Percentiles rank a stretch among this genome's conserved stretches.
Evolutionary conservation across 2,113 vertebrate genomes (phyloP).

Genomic region (Cricetomys ansorgei): DNA sequence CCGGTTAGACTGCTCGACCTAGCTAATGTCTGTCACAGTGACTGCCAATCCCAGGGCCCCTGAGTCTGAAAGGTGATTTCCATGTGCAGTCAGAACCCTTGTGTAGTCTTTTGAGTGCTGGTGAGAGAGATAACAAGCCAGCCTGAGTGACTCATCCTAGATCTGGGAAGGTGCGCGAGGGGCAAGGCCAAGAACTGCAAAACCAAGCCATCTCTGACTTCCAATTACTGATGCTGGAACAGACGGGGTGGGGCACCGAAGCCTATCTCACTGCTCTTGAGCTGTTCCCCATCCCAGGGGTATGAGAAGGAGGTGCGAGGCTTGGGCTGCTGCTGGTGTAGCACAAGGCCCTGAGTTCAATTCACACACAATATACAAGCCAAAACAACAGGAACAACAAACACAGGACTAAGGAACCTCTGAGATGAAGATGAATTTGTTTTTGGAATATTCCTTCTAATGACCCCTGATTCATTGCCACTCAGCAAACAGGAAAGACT

Average conservation of each 20-base stretch:
- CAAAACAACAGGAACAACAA: neutral
- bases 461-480: neutral
- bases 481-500: neutral
- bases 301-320: neutral
- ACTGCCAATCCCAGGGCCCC: neutral
- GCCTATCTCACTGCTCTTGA: neutral
- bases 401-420: neutral
- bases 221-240: neutral
- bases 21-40: neutral
- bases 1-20: neutral
- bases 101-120: neutral
- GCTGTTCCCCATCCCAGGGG: neutral
- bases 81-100: neutral
- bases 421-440: neutral
- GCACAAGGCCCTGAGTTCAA: neutral
- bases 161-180: neutral
- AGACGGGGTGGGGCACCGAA: neutral
- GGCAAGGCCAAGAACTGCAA: neutral
- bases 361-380: neutral
- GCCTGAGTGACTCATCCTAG: neutral
- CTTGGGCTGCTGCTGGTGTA: neutral
- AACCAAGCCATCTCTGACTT: slow-evolving; percentile 9
- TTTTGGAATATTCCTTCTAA: neutral
- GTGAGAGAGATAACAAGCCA: neutral
- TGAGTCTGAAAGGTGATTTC: slow-evolving; percentile 29